Conservation (phyloP, 2,797 vertebrate species). For the Florisuga fusca region DNA sequence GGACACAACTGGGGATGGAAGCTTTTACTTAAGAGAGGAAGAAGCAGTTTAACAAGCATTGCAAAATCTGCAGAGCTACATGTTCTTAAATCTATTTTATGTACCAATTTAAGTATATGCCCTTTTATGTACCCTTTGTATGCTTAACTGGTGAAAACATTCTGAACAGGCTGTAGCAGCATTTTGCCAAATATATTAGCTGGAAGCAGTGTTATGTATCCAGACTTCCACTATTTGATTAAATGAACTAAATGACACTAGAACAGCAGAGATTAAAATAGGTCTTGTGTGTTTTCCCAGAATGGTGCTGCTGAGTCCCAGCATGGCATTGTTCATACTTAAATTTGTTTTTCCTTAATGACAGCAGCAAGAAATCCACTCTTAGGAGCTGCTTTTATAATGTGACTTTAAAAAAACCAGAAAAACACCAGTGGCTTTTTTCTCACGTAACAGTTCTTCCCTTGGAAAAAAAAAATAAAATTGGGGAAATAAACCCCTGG, state of each 20-base stretch:
- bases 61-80: neutral
- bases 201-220: neutral
- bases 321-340: neutral
- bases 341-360: neutral
- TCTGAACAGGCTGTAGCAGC: neutral
- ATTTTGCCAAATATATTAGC: constrained; percentile 4
- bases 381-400: neutral
- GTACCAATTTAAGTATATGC: neutral
- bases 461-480: neutral
- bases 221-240: neutral
- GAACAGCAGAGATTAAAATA: neutral
- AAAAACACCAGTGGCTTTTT: neutral
- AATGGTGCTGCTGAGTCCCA: neutral
- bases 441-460: neutral
- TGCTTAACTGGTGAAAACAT: constrained; percentile 29
- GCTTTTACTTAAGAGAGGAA: constrained; percentile 52
- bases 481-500: neutral
- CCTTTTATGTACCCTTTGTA: neutral
- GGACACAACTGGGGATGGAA: neutral
- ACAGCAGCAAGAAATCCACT: neutral
- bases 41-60: constrained; percentile 32
- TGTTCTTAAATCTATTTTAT: constrained; percentile 34
- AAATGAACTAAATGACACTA: constrained; percentile 15
- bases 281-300: neutral
- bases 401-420: neutral